These are phyloP conservation scores for Argyresthia albistria DNA, from an alignment of 2,888 invertebrate genomes.

Conservation along the genomic window DNA sequence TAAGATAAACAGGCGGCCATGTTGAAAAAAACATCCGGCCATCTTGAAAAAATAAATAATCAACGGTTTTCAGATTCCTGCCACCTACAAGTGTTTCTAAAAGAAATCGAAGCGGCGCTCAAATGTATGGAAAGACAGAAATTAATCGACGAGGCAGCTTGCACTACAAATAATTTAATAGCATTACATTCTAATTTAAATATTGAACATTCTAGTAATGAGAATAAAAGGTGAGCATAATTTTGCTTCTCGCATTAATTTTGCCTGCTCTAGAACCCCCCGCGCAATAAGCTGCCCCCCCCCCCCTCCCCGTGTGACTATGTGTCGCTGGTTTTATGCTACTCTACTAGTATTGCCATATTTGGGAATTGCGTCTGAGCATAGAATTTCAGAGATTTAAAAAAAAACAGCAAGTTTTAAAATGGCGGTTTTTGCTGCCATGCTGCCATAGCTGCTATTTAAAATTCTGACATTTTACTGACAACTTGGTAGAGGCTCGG, in stretches of 20 bases:
- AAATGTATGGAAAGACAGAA: conserved; percentile 37
- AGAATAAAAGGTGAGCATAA: conserved; percentile 21
- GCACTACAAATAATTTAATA: conserved; percentile 25
- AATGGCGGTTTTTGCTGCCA: too few species aligned
- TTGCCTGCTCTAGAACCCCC: background rate
- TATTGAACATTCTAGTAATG: conserved; percentile 12
- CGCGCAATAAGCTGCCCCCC: too few species aligned
- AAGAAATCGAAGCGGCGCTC: conserved; percentile 43
- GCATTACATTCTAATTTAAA: conserved; percentile 24
- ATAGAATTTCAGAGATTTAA: too few species aligned
- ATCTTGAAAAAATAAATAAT: background rate
- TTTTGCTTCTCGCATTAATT: background rate
- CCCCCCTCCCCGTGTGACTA: too few species aligned
- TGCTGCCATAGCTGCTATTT: too few species aligned
- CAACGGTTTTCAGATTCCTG: conserved; percentile 43
- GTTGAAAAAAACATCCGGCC: background rate
- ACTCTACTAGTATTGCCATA: too few species aligned
- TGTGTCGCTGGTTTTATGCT: too few species aligned
- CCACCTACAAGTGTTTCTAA: conserved; percentile 43
- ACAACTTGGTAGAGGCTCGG: too few species aligned
- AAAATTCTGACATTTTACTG: too few species aligned
- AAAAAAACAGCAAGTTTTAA: too few species aligned
- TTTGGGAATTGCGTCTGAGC: too few species aligned
- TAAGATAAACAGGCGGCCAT: too few species aligned
- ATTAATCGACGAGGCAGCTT: conserved; percentile 17